Evolutionary conservation across 2,797 vertebrate genomes (phyloP).

Genomic region (Zenarchopterus dispar): DNA sequence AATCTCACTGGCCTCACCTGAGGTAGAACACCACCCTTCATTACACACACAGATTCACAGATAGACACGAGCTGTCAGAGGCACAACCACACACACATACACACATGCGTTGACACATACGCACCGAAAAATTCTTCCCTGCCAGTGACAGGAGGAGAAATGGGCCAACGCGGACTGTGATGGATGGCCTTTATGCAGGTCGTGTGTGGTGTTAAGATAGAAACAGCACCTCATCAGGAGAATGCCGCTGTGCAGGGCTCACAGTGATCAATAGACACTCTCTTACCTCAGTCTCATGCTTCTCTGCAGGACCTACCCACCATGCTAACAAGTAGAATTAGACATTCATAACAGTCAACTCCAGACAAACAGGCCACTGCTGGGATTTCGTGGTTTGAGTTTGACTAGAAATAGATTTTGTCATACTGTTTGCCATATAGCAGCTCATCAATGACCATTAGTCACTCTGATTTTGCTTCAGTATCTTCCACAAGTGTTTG

Average conservation of each 20-base stretch:
- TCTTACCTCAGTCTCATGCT: slow-evolving; percentile 33
- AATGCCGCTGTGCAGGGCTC: slow-evolving; percentile 56
- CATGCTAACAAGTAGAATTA: slow-evolving; percentile 70
- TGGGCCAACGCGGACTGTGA: slow-evolving; percentile 71
- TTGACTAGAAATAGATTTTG: slow-evolving; percentile 62
- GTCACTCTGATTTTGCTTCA: slow-evolving; percentile 40
- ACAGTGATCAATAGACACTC: slow-evolving; percentile 75
- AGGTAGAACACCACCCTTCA: slow-evolving; percentile 74
- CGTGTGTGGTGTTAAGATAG: slow-evolving; percentile 80
- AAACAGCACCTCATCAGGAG: slow-evolving; percentile 72
- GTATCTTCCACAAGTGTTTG: slow-evolving; percentile 8
- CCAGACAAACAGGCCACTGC: slow-evolving; percentile 47
- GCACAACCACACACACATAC: slow-evolving; percentile 17
- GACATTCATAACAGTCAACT: slow-evolving; percentile 62
- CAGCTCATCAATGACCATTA: slow-evolving; percentile 29
- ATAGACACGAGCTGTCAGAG: slow-evolving; percentile 47
- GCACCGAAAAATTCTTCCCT: slow-evolving; percentile 61
- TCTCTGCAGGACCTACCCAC: slow-evolving; percentile 48
- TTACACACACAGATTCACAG: slow-evolving; percentile 57
- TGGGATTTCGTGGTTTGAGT: slow-evolving; percentile 51
- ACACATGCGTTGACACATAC: slow-evolving; percentile 44
- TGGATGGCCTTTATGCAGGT: slow-evolving; percentile 80
- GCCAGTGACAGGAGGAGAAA: slow-evolving; percentile 73
- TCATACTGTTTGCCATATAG: slow-evolving; percentile 16
- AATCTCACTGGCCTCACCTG: slow-evolving; percentile 77